Conservation (phyloP, 2,797 vertebrate genomes). For the Vultur gryphus region DNA sequence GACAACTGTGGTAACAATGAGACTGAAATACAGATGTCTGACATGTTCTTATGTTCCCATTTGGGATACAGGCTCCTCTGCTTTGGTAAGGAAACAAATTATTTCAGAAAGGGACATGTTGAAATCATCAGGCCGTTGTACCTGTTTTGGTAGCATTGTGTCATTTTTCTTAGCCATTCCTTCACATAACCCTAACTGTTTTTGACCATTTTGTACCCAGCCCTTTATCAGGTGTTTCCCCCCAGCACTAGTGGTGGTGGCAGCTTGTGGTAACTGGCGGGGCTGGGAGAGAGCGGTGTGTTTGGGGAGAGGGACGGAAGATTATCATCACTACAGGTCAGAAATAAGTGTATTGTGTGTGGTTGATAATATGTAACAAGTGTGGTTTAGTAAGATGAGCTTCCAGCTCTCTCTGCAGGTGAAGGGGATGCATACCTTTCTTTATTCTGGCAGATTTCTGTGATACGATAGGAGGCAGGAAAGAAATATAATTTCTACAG, state of each 20-base stretch:
- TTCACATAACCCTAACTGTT: neutral
- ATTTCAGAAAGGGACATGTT: neutral
- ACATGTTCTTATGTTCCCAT: neutral
- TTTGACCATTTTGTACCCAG: neutral
- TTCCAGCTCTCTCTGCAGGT: neutral
- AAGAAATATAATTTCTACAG: neutral
- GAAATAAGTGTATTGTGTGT: neutral
- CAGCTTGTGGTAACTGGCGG: neutral
- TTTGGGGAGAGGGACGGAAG: neutral
- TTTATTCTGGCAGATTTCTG: neutral
- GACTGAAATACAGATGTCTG: neutral
- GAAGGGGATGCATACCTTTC: neutral
- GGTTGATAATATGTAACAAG: neutral
- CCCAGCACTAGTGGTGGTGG: neutral
- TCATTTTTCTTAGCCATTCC: neutral
- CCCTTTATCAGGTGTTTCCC: neutral
- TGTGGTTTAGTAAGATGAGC: neutral
- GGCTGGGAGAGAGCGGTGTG: neutral
- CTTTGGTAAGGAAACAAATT: neutral
- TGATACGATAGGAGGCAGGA: neutral
- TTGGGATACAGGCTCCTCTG: neutral
- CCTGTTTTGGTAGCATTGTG: neutral
- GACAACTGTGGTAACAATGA: neutral
- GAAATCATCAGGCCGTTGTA: neutral
- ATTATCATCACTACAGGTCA: neutral